Percentiles rank a stretch among this genome's conserved stretches.
Evolutionary conservation across 2,888 invertebrate genomes (phyloP).

Genomic region (Shargacucullia verbasci): DNA sequence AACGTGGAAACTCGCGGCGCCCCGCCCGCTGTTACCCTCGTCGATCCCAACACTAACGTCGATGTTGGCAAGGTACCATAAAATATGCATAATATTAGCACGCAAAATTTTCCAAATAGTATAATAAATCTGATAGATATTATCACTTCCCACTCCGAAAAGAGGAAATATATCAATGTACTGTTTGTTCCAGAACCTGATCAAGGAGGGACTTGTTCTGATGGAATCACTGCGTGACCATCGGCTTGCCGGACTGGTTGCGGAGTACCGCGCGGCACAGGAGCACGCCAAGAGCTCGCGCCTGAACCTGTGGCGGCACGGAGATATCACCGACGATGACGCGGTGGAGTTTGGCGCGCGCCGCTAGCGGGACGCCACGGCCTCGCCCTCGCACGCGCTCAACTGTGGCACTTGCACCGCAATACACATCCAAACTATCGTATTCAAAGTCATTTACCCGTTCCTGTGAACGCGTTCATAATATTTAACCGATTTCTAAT

Average conservation of each 20-base stretch:
- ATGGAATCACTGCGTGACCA: constrained; percentile 95
- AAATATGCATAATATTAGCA: too few relatives aligned
- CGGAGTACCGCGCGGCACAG: constrained; percentile 95
- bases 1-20: constrained; percentile 94
- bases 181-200: constrained; percentile 88
- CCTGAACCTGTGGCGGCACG: constrained; percentile 98
- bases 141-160: too few relatives aligned
- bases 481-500: constrained; percentile 41
- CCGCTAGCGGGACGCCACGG: constrained; percentile 77
- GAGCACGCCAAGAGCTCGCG: constrained; percentile 95
- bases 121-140: too few relatives aligned
- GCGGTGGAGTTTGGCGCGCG: constrained; percentile 89
- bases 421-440: constrained; percentile 65
- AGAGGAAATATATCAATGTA: too few relatives aligned
- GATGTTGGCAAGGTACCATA: constrained; percentile 85
- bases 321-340: constrained; percentile 99
- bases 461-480: constrained; percentile 63
- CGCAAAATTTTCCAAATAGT: too few relatives aligned
- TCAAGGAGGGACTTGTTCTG: constrained; percentile 95
- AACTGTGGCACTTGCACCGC: constrained; percentile 73
- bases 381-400: constrained; percentile 61
- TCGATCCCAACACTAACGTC: constrained; percentile 83
- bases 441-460: constrained; percentile 68
- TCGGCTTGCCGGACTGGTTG: constrained; percentile 93
- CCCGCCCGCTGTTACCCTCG: constrained; percentile 88